phyloP scores from a whole-genome alignment of 2,888 invertebrate species.

The Ophion slaviceki region DNA sequence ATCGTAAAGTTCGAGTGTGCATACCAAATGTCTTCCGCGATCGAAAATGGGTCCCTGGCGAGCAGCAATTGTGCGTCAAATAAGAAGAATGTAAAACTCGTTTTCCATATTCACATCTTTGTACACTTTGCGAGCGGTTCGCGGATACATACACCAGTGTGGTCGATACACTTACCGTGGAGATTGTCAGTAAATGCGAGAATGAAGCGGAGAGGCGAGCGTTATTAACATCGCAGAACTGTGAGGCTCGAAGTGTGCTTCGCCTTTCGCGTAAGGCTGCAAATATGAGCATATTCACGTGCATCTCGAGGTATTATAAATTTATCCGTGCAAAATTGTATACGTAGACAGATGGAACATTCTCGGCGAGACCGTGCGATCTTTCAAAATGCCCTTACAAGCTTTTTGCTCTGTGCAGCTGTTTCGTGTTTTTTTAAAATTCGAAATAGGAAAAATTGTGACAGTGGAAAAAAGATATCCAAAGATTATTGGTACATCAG shows the following conservation, averaged over 20 bases:
- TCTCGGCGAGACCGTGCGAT: constrained; percentile 29
- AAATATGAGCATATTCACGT: neutral
- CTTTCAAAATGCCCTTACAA: constrained; percentile 59
- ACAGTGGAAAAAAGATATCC: neutral
- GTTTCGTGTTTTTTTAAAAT: neutral
- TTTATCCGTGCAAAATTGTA: constrained; percentile 10
- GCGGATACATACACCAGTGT: constrained; percentile 36
- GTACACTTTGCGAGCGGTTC: constrained; percentile 25
- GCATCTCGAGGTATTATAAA: constrained; percentile 1
- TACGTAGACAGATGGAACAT: constrained; percentile 33
- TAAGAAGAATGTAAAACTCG: constrained; percentile 45
- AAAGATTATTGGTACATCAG: neutral
- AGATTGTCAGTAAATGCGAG: constrained; percentile 49
- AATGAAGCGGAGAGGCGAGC: constrained; percentile 30
- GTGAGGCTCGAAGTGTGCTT: constrained; percentile 17
- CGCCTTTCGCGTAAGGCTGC: constrained; percentile 23
- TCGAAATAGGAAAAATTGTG: too few species aligned
- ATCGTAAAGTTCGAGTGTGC: constrained; percentile 30
- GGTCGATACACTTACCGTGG: constrained; percentile 8
- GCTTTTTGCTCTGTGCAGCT: constrained; percentile 51
- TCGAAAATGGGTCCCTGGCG: constrained; percentile 14
- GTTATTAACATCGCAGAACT: constrained; percentile 40
- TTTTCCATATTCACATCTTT: constrained; percentile 26
- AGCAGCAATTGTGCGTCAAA: constrained; percentile 32
- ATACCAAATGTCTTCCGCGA: constrained; percentile 21